Evolutionary conservation across 1,140 invertebrate species (phyloP).

Genomic region (Drosophila fuyamai): DNA sequence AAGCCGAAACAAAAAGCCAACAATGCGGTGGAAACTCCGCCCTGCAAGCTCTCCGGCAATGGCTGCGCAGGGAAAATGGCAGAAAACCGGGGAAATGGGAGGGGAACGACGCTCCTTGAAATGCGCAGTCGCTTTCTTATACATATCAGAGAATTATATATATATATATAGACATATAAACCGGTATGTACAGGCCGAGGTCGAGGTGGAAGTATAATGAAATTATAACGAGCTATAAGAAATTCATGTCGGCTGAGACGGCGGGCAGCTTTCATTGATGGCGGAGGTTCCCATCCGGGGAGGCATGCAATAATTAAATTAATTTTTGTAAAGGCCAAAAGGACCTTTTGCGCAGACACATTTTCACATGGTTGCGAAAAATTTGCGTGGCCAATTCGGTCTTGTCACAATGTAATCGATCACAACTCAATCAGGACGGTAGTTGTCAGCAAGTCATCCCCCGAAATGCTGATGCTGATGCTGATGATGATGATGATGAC

Average conservation of each 20-base stretch:
- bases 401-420: conserved; percentile 82
- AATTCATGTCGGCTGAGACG: conserved; percentile 69
- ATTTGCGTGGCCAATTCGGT: conserved; percentile 73
- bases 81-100: conserved; percentile 21
- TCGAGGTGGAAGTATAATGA: conserved; percentile 68
- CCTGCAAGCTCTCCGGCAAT: conserved; percentile 64
- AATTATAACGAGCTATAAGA: conserved; percentile 83
- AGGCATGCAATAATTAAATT: conserved; percentile 74
- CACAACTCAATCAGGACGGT: conserved; percentile 74
- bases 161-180: conserved; percentile 11
- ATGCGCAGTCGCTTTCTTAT: conserved; percentile 73
- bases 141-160: conserved; percentile 13
- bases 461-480: conserved; percentile 9
- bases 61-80: conserved; percentile 78
- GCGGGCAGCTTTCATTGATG: conserved; percentile 58
- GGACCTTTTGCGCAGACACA: conserved; percentile 12
- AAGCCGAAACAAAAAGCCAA: conserved; percentile 36
- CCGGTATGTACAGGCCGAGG: conserved; percentile 42
- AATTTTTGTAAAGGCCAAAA: conserved; percentile 39
- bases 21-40: conserved; percentile 63
- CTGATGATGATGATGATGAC: conserved; percentile 36
- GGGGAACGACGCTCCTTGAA: conserved; percentile 56
- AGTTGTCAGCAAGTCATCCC: conserved; percentile 6
- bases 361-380: conserved; percentile 54
- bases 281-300: background rate